Evolutionary conservation across 2,797 vertebrate genomes (phyloP).

Genomic region (Phataginus tricuspis): DNA sequence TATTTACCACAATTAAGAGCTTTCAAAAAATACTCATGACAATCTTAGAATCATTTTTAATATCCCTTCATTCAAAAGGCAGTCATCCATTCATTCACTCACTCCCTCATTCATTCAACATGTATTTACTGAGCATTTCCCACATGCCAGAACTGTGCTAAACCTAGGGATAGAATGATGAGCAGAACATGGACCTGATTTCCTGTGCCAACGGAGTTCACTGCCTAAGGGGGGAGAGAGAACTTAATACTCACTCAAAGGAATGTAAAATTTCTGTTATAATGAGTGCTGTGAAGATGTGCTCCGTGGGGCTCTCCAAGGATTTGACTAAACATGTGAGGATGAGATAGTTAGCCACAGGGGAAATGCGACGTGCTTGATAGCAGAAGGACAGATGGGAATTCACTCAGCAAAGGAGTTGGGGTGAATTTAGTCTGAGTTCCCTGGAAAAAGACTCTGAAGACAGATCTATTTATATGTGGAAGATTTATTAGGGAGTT

Average conservation of each 20-base stretch:
- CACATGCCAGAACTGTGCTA: background rate
- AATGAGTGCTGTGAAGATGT: background rate
- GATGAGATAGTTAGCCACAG: background rate
- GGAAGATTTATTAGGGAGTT: background rate
- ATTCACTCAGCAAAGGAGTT: background rate
- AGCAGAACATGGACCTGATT: background rate
- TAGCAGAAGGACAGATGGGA: background rate
- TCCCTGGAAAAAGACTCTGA: background rate
- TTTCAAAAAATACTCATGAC: background rate
- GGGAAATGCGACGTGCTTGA: background rate
- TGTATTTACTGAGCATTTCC: background rate
- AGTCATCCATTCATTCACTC: background rate
- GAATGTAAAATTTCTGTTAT: background rate
- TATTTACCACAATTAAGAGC: background rate
- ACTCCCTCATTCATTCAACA: background rate
- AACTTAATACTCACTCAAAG: background rate
- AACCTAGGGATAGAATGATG: background rate
- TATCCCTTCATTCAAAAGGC: background rate
- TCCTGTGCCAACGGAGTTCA: background rate
- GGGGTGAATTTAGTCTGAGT: background rate
- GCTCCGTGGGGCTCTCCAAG: background rate
- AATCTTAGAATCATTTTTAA: conserved; percentile 3
- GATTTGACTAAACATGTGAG: background rate
- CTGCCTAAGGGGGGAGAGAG: background rate
- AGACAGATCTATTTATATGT: background rate